Base-by-base conservation (phyloP, 1,140 invertebrate species). In the Drosophila carrolli region DNA sequence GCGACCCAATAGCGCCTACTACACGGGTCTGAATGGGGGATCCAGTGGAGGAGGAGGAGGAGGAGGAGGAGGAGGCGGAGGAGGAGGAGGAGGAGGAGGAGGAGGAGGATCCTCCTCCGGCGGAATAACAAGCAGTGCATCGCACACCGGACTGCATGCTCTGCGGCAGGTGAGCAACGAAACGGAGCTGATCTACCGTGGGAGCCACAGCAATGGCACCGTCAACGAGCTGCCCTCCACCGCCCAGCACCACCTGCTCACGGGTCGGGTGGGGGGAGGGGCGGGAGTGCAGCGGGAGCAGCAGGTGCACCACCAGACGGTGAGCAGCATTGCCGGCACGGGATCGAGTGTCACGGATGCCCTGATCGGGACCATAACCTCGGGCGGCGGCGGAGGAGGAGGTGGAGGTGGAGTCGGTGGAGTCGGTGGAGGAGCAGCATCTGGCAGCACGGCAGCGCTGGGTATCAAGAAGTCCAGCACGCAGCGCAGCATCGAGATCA, bases 401-500 rank as follows among this genome's bases (percentile, higher is more conserved):
- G 50, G 16, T 16, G 50, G 23, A 23, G 23, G 19, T 19, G 19
- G 19, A 19, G 16, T 19, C 7, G 23, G 19, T 19, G 19, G 19
- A 19, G 16, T 19, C 7, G 63, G 47, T 2, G 50, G 59, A 4
- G 35, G 53, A 2, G 55, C 59, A 5, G 50, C 48, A 14, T 16
- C 62, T 41, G 57, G 72, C 44, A 70, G 65, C 27, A 68, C 53
- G 11, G 32, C 47, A 8, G 48, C 29, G 8, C 13, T 53, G 37
- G 71, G 75, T 35, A 62, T 90, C 37, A 68, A 80, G 63, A 90
- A 80, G 16, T 72, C 84, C 9, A 88, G 48, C 38, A 80, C 81
- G 40, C 90, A 91, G 41, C 90, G 90, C 40, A 91, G 83, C 77
- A 91, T 92, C 50, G 91, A 92, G 78, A 92, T 92, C 29, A 91